Evolutionary conservation across 2,888 invertebrate species (phyloP).

Genomic region (Spisula solida): DNA sequence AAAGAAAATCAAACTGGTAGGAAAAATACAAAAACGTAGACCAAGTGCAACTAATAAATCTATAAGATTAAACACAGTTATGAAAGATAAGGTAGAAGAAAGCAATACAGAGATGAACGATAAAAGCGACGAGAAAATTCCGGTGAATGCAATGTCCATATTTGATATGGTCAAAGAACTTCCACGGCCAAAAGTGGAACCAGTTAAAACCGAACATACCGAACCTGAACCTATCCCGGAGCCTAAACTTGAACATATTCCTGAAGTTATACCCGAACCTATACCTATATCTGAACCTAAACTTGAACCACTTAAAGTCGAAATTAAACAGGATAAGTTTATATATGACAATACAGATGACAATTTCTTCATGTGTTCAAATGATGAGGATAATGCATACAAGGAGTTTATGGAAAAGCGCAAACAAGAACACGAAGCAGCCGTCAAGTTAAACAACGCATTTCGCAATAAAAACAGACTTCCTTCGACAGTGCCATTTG

Average conservation of each 20-base stretch:
- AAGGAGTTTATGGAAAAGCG: constrained; percentile 27
- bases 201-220: background rate
- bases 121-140: background rate
- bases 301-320: background rate
- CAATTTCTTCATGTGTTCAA: constrained; percentile 67
- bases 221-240: background rate
- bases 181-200: background rate
- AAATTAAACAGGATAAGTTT: constrained; percentile 11
- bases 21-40: constrained; percentile 54
- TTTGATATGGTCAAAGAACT: background rate
- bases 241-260: background rate
- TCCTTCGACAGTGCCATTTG: constrained; percentile 21
- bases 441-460: background rate
- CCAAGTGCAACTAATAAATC: constrained; percentile 1
- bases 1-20: constrained; percentile 58
- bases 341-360: constrained; percentile 38
- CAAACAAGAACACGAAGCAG: constrained; percentile 31
- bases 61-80: constrained; percentile 6
- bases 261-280: constrained; percentile 29
- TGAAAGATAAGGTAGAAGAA: background rate
- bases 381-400: constrained; percentile 45
- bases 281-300: background rate
- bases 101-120: background rate
- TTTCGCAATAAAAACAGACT: constrained; percentile 2
- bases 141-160: background rate